These are phyloP conservation scores for Florisuga fusca DNA, from an alignment of 2,797 vertebrate species.

Conservation along the genomic window DNA sequence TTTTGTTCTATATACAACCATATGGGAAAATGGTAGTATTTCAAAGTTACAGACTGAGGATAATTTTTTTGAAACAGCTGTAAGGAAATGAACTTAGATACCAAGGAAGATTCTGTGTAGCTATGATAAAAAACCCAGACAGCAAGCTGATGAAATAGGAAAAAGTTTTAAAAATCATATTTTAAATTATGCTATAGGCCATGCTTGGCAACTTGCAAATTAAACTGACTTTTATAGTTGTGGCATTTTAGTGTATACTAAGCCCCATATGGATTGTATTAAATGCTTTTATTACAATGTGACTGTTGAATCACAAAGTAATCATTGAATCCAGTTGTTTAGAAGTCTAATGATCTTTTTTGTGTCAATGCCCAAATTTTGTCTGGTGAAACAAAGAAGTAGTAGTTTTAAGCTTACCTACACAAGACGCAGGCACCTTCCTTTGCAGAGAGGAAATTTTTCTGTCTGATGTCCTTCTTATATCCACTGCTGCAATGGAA, in stretches of 20 bases:
- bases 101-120: not conserved
- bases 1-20: not conserved
- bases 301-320: not conserved
- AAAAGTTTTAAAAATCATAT: not conserved
- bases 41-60: not conserved
- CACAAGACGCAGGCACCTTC: not conserved
- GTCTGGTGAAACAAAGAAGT: not conserved
- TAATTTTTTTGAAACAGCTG: not conserved
- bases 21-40: not conserved
- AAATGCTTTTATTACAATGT: not conserved
- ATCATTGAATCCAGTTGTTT: not conserved
- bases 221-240: not conserved
- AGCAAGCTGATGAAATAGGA: not conserved
- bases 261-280: not conserved
- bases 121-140: not conserved
- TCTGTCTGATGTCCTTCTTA: not conserved
- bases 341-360: not conserved
- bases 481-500: not conserved
- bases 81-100: not conserved
- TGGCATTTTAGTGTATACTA: not conserved
- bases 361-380: not conserved
- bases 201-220: not conserved
- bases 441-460: not conserved
- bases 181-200: not conserved
- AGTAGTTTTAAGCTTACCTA: conserved; percentile 52